These are phyloP conservation scores for Mesopsocus fuscifrons DNA, from an alignment of 2,888 invertebrate species.

Conservation along the genomic window DNA sequence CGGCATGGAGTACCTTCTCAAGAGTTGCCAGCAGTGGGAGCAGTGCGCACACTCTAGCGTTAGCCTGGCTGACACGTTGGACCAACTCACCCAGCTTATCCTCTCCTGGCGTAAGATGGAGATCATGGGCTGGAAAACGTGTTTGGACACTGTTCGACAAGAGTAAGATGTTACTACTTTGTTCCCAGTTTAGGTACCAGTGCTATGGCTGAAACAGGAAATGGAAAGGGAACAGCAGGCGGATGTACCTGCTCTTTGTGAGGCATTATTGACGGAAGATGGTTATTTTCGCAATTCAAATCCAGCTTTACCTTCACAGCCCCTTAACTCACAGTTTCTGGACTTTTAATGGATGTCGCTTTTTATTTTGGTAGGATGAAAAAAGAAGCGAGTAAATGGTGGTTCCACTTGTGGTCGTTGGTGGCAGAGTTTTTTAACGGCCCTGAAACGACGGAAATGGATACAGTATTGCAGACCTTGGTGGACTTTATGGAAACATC, in stretches of 20 bases:
- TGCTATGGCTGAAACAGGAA: too few species aligned
- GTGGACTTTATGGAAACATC: slow-evolving; percentile 70
- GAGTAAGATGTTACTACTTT: slow-evolving; percentile 25
- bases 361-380: too few species aligned
- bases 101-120: slow-evolving; percentile 84
- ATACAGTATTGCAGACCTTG: slow-evolving; percentile 36
- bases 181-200: slow-evolving; percentile 9
- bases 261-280: background rate
- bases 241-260: slow-evolving; percentile 9
- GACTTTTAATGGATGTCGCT: too few species aligned
- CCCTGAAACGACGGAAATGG: slow-evolving; percentile 19
- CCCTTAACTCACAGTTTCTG: too few species aligned
- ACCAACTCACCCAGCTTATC: slow-evolving; percentile 58
- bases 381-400: slow-evolving; percentile 60
- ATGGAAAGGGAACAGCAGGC: too few species aligned
- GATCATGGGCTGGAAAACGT: slow-evolving; percentile 70
- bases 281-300: slow-evolving; percentile 19
- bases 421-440: slow-evolving; percentile 36
- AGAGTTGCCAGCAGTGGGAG: slow-evolving; percentile 75
- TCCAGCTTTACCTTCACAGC: too few species aligned
- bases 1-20: slow-evolving; percentile 74
- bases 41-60: slow-evolving; percentile 74
- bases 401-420: slow-evolving; percentile 70
- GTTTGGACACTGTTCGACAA: slow-evolving; percentile 46
- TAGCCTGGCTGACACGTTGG: slow-evolving; percentile 53